Percentiles rank a stretch among this genome's conserved stretches.
Conservation (phyloP, 2,888 invertebrate species). For the Macaria liturata region DNA sequence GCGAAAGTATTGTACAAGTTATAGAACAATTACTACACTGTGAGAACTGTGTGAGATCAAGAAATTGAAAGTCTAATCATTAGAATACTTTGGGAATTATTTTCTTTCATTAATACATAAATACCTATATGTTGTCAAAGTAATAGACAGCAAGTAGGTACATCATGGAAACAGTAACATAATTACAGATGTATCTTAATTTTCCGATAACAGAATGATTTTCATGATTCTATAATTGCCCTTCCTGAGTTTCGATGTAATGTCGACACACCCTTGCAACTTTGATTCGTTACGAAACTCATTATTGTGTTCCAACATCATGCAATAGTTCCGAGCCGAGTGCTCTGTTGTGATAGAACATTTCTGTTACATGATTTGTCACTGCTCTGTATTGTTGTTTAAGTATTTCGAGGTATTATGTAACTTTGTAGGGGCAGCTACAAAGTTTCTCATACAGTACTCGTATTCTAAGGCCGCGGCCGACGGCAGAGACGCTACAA, state of each 20-base stretch:
- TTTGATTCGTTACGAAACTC: constrained; percentile 7
- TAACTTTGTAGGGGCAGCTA: too few species aligned
- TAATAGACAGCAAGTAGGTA: too few species aligned
- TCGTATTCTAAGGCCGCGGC: constrained; percentile 8
- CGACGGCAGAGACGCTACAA: constrained; percentile 1
- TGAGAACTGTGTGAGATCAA: too few species aligned
- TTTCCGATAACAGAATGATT: too few species aligned
- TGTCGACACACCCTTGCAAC: constrained; percentile 11
- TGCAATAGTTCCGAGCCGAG: constrained; percentile 1
- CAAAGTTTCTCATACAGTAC: constrained; percentile 3
- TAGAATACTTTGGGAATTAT: too few species aligned
- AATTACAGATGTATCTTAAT: too few species aligned
- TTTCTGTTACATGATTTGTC: neutral
- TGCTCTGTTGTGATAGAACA: constrained; percentile 2
- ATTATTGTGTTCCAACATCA: constrained; percentile 2
- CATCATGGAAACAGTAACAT: too few species aligned
- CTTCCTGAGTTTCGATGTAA: constrained; percentile 6
- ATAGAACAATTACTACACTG: too few species aligned
- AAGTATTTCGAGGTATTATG: too few species aligned
- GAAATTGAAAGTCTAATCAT: too few species aligned
- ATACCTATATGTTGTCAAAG: too few species aligned
- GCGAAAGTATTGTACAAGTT: constrained; percentile 24
- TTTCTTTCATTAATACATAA: too few species aligned
- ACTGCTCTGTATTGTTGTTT: neutral
- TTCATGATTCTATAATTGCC: neutral